These are phyloP conservation scores for Tetraodon nigroviridis DNA, from an alignment of 2,113 vertebrate species.

Conservation along the genomic window DNA sequence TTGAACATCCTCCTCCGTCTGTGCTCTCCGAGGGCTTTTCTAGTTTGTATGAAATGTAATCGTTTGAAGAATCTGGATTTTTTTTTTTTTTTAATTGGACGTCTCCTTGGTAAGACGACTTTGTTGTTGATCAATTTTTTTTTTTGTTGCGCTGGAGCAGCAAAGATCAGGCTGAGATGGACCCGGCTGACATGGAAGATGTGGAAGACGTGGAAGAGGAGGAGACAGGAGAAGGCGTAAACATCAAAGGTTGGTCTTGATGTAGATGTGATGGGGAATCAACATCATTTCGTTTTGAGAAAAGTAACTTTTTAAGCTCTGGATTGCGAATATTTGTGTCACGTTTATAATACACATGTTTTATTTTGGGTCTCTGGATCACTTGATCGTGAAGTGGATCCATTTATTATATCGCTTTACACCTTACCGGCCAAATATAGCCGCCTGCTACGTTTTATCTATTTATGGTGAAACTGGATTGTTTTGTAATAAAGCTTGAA, in stretches of 20 bases:
- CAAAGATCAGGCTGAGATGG: conserved; percentile 95
- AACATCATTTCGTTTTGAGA: no score
- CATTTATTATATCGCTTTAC: conserved; percentile 16
- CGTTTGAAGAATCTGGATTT: neutral
- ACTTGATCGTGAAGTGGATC: conserved; percentile 32
- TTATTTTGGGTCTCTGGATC: conserved; percentile 42
- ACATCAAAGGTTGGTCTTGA: conserved; percentile 85
- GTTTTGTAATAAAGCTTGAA: conserved; percentile 27
- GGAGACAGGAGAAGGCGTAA: conserved; percentile 90
- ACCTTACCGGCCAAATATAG: conserved; percentile 21
- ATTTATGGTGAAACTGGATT: conserved; percentile 43
- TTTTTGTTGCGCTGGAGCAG: conserved; percentile 59
- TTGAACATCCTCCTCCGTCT: no score
- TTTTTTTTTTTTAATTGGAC: neutral
- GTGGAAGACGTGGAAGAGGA: conserved; percentile 96
- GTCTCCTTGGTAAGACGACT: neutral
- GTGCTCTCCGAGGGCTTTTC: no score
- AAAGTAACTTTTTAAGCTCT: neutral
- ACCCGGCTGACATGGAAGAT: conserved; percentile 98
- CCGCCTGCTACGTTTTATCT: conserved; percentile 20
- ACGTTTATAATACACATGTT: conserved; percentile 21
- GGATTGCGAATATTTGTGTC: neutral
- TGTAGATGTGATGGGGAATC: neutral
- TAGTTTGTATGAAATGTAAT: no score
- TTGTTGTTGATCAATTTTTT: neutral